phyloP scores from a whole-genome alignment of 2,113 vertebrate genomes.

The Pituophis catenifer region DNA sequence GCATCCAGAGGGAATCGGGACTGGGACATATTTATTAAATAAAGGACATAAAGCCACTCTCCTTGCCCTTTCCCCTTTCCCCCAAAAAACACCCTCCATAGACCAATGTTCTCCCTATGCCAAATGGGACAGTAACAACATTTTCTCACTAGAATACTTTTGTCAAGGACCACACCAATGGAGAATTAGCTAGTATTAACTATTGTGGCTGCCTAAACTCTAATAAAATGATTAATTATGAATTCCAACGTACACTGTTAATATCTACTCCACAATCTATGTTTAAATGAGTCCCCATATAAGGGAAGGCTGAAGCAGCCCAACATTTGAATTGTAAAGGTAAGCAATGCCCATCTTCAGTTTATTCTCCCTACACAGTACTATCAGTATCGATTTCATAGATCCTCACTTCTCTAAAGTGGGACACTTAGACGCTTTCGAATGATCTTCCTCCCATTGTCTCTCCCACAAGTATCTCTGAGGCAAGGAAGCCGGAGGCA shows the following conservation, averaged over 20 bases:
- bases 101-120: not conserved
- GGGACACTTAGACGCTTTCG: not conserved
- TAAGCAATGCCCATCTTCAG: conserved; percentile 1
- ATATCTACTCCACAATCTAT: conserved; percentile 4
- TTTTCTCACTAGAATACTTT: not conserved
- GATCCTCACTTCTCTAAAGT: not conserved
- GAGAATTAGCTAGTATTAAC: conserved; percentile 10
- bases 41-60: not conserved
- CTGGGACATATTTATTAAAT: not conserved
- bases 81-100: not conserved
- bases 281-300: conserved; percentile 14
- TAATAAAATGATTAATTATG: conserved; percentile 17
- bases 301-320: conserved; percentile 1
- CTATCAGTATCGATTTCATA: not conserved
- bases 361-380: not conserved
- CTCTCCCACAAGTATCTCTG: not conserved
- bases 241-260: conserved; percentile 8
- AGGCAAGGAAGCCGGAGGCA: not conserved
- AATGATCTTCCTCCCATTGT: conserved; percentile 9
- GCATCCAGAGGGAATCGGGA: not conserved
- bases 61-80: too few relatives aligned
- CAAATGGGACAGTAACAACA: not conserved
- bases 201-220: not conserved
- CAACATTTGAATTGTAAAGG: not conserved
- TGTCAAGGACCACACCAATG: not conserved